Evolutionary conservation across 2,888 invertebrate genomes (phyloP).

Genomic region (Leptinotarsa tumamoca): DNA sequence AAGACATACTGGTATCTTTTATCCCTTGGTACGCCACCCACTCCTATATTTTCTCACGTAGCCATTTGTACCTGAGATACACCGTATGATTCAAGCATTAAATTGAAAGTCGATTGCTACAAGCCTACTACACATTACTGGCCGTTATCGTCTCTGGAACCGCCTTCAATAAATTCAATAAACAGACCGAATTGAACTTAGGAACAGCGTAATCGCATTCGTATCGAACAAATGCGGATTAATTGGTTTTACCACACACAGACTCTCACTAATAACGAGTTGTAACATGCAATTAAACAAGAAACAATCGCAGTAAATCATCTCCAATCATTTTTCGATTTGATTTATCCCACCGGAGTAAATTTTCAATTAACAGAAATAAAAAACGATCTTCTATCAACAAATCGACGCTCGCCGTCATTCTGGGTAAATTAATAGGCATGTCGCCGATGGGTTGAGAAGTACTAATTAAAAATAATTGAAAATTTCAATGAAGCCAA

Average conservation of each 20-base stretch:
- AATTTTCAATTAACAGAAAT: constrained; percentile 39
- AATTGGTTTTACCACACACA: constrained; percentile 41
- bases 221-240: constrained; percentile 20
- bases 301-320: constrained; percentile 42
- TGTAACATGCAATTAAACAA: constrained; percentile 43
- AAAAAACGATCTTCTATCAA: constrained; percentile 36
- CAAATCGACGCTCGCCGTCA: constrained; percentile 32
- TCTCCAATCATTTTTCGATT: constrained; percentile 40
- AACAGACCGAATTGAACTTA: constrained; percentile 35
- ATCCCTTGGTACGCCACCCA: background rate
- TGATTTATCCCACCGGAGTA: constrained; percentile 27
- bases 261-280: constrained; percentile 42
- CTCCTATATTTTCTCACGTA: background rate
- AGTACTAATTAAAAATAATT: constrained; percentile 37
- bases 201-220: constrained; percentile 12
- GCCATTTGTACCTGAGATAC: background rate
- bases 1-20: background rate
- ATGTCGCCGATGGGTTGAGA: constrained; percentile 24
- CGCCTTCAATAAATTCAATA: constrained; percentile 31
- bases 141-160: constrained; percentile 4
- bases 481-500: constrained; percentile 20
- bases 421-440: constrained; percentile 27
- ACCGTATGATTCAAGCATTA: constrained; percentile 1
- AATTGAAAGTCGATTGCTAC: background rate
- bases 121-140: constrained; percentile 12